Evolutionary conservation across 2,888 invertebrate genomes (phyloP).

Genomic region (Drosophila macrospina): DNA sequence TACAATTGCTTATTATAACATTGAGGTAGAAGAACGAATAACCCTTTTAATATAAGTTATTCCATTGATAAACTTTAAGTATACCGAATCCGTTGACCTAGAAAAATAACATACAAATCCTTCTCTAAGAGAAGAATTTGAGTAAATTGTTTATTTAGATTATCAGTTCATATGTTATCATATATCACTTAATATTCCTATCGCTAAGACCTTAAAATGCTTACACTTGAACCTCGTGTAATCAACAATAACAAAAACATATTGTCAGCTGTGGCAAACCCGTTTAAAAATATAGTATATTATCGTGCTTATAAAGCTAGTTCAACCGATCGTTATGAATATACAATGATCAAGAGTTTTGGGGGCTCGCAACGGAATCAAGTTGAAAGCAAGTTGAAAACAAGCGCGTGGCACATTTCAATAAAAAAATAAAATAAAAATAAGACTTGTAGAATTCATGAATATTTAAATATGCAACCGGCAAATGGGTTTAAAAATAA

Average conservation of each 20-base stretch:
- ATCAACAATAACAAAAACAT: slow-evolving; percentile 20
- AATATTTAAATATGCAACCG: slow-evolving; percentile 45
- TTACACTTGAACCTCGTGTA: slow-evolving; percentile 2
- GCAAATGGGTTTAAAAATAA: slow-evolving; percentile 29
- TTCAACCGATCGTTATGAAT: slow-evolving; percentile 9
- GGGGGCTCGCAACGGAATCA: slow-evolving; percentile 74
- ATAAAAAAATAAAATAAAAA: neutral
- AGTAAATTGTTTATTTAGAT: neutral
- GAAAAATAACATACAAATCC: no score
- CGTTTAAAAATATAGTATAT: slow-evolving; percentile 12
- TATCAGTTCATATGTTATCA: neutral
- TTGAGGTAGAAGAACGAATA: no score
- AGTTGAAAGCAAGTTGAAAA: slow-evolving; percentile 34
- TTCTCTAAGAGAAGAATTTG: no score
- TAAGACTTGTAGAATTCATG: slow-evolving; percentile 49
- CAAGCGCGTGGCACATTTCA: slow-evolving; percentile 46
- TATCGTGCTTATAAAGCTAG: slow-evolving; percentile 2
- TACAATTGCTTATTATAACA: no score
- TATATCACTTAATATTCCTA: neutral
- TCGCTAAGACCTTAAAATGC: neutral
- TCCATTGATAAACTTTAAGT: no score
- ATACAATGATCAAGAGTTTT: slow-evolving; percentile 38
- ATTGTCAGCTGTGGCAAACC: slow-evolving; percentile 22
- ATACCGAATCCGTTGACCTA: no score
- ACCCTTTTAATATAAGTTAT: no score